Conservation (phyloP, 2,797 vertebrate genomes). For the Caiman crocodilus region DNA sequence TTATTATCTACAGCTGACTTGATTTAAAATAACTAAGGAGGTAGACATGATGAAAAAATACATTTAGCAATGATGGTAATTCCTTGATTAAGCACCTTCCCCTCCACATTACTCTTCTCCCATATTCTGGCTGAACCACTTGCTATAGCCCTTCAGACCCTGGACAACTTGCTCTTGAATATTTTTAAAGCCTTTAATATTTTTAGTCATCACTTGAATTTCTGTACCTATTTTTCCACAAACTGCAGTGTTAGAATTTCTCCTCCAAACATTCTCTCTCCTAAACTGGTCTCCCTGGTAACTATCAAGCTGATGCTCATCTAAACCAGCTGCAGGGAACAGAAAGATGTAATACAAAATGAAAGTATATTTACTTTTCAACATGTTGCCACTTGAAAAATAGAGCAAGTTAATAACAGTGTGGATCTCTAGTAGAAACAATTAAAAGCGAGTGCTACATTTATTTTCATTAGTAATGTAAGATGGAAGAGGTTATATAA, state of each 20-base stretch:
- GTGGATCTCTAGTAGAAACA: neutral
- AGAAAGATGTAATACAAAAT: neutral
- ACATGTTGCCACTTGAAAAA: neutral
- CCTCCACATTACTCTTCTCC: neutral
- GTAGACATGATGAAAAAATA: neutral
- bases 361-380: neutral
- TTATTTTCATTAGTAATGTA: neutral
- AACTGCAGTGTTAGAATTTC: constrained; percentile 25
- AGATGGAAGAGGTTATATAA: neutral
- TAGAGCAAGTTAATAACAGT: neutral
- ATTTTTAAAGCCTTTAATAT: neutral
- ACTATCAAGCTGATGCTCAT: constrained; percentile 14
- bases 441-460: neutral
- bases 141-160: neutral
- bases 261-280: constrained; percentile 18
- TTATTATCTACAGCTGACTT: neutral
- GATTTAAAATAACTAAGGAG: neutral
- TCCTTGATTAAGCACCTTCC: neutral
- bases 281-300: constrained; percentile 63
- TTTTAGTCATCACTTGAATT: neutral
- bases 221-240: constrained; percentile 23
- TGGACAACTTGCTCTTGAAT: neutral
- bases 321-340: constrained; percentile 28
- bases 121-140: too few relatives aligned
- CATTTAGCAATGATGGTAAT: neutral